Conservation (phyloP, 2,888 invertebrate species). For the Trissoscelio sp. region DNA sequence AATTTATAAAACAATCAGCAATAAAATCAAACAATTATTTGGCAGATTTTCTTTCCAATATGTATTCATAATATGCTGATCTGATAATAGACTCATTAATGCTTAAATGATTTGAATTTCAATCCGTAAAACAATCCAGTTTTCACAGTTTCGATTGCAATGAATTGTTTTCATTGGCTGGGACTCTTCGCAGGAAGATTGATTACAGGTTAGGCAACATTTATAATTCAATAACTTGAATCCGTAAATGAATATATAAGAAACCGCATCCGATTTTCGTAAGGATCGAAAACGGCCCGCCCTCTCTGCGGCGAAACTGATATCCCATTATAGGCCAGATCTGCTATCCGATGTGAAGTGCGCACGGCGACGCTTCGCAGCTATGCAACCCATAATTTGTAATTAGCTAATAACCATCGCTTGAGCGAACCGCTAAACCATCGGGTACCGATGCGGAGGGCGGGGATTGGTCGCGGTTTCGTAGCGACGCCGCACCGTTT, state of each 20-base stretch:
- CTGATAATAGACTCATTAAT: too few relatives aligned
- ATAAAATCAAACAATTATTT: too few relatives aligned
- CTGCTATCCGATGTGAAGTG: constrained; percentile 30
- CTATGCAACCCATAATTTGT: constrained; percentile 66
- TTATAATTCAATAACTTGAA: constrained; percentile 17
- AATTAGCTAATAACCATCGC: constrained; percentile 70
- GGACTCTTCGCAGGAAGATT: too few relatives aligned
- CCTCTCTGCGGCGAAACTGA: constrained; percentile 26
- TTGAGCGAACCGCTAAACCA: constrained; percentile 56
- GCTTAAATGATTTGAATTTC: too few relatives aligned
- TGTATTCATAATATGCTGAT: too few relatives aligned
- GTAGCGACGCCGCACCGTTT: constrained; percentile 1
- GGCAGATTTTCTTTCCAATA: too few relatives aligned
- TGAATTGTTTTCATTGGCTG: too few relatives aligned
- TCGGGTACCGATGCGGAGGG: constrained; percentile 24
- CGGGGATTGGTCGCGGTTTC: constrained; percentile 31
- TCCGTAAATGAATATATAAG: background rate
- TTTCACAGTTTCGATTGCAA: too few relatives aligned
- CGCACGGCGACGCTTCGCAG: constrained; percentile 45
- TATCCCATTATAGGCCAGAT: constrained; percentile 31
- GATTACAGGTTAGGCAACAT: too few relatives aligned
- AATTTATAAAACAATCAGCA: too few relatives aligned
- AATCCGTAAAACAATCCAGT: too few relatives aligned
- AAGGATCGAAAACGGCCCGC: background rate
- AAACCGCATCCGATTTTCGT: constrained; percentile 8